These are phyloP conservation scores for Lamellibrachia luymesi DNA, from an alignment of 1,140 invertebrate genomes.

Conservation along the genomic window DNA sequence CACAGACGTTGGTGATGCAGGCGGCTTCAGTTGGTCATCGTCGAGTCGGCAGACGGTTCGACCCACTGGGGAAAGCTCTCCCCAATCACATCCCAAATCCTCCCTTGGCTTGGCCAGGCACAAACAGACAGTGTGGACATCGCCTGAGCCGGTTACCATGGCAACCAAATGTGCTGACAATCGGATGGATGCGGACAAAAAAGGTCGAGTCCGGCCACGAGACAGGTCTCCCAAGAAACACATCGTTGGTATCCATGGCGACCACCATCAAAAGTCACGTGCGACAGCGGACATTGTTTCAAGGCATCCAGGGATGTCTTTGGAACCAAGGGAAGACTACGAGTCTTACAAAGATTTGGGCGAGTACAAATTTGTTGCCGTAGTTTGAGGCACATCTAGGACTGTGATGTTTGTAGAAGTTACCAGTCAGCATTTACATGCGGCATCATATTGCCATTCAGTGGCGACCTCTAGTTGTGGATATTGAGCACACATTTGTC, in stretches of 20 bases:
- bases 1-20: background rate
- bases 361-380: background rate
- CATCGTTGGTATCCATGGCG: background rate
- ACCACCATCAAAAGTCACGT: background rate
- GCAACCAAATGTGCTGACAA: background rate
- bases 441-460: background rate
- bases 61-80: background rate
- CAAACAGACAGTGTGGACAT: background rate
- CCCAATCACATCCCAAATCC: background rate
- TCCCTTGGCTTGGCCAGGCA: background rate
- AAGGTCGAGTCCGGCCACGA: background rate
- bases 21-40: background rate
- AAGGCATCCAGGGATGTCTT: background rate
- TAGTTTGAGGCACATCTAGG: background rate
- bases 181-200: background rate
- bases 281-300: background rate
- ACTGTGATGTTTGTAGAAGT: background rate
- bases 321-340: background rate
- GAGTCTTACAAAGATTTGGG: background rate
- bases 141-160: background rate
- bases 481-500: background rate
- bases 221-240: background rate
- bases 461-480: background rate
- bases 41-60: background rate
- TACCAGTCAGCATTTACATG: background rate